Evolutionary conservation across 2,797 vertebrate species (phyloP), one percentile per base, ranked within the genome.

Genomic region (Sciaenops ocellatus): DNA sequence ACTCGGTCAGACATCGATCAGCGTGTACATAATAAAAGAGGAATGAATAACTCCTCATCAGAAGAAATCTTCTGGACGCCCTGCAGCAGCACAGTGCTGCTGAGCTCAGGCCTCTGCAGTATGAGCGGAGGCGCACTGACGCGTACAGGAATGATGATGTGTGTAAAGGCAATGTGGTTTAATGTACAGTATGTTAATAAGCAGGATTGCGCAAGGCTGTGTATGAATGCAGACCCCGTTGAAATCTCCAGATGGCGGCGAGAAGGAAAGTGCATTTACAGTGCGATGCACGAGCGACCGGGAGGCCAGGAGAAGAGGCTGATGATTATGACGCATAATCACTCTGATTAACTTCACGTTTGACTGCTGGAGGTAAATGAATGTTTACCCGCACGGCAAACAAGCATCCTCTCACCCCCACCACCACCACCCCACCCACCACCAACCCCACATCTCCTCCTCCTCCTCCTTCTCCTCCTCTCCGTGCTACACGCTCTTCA

Each of bases 341-440:
- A 92, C 88, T 90, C 89, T 94, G 91, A 95, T 95, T 94, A 94
- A 93, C 91, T 92, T 92, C 91, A 93, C 84, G 85, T 94, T 91
- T 91, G 91, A 90, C 82, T 93, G 90, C 89, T 86, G 90, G 90
- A 89, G 87, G 89, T 92, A 94, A 95, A 96, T 93, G 64, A 95
- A 90, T 94, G 91, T 94, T 95, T 94, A 95, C 75, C 87, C 91
- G 89, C 85, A 92, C 62, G 79, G 84, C 88, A 94, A 95, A 94
- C 91, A 91, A 93, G 89, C 87, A 22, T 60, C 76, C 63, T 13
- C 71, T 13, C 63, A 1, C 54, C n/a, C 34, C 11, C 50, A 18
- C 54, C 13, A 6, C 10, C 52, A 22, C 4, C 52, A 15, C 52
- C n/a, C 34, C 34, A 8, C 34, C 3, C 16, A 9, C 28, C 48